Base-by-base conservation (phyloP, 1,140 invertebrate species). In the Pseudomyrmex sp. region DNA sequence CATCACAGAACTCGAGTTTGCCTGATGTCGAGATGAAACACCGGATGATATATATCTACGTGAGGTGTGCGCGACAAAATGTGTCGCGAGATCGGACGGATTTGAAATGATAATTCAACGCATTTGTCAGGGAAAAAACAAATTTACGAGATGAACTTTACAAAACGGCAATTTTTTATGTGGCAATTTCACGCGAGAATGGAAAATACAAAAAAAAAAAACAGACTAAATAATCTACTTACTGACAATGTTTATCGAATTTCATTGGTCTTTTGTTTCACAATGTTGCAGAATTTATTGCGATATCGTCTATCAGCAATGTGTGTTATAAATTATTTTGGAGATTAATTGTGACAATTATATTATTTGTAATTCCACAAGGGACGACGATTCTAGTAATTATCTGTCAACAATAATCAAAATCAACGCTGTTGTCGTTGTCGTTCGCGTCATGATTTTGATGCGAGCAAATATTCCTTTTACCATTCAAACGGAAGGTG, bases 141-240 rank as follows among this genome's bases (percentile, higher is more conserved):
- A 77, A 77, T 58, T n/a, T 77, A 48, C n/a, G 13, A 58, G 3
- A 20, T 75, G 50, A 63, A 58, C 15, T 69, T 56, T 26, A n/a
- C 1, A 50, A 50, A 75, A 65, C 10, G 7, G 10, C 13, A 46
- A 35, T 35, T 35, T 35, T 35, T 35, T 35, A 35, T 4, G 10
- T 18, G 3, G 5, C 35, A 35, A 68, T 12, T 46, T 8, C 5
- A 2, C 9, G 2, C 13, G n/a, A 35, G 4, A 59, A 26, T 4
- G 13, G 1, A 18, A 13, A 65, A 7, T 52, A 50, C 23, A 52
- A n/a, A 10, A 54, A 20, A 4, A 12, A n/a, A 18, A 50, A 52
- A 0, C 35, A 2, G 8, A 2, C 61, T 1, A 13, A 18, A 18
- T 18, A 18, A 7, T 61, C 20, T 20, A 58, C 20, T 72, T 18